Conservation (phyloP, 1,140 invertebrate genomes). For the Lutraria rhynchaena region DNA sequence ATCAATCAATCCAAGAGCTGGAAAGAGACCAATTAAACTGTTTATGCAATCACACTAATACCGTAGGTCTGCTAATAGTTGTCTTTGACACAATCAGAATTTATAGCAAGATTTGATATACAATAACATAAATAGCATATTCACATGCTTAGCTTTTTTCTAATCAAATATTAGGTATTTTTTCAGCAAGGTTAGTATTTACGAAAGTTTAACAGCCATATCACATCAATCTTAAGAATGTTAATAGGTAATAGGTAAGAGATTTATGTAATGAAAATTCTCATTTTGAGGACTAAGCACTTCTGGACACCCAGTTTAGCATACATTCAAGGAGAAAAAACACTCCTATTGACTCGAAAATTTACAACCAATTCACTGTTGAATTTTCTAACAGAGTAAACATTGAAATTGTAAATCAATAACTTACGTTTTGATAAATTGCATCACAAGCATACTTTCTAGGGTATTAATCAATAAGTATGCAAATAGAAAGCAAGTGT, state of each 20-base stretch:
- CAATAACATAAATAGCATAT: too few relatives aligned
- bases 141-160: too few relatives aligned
- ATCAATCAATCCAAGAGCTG: too few relatives aligned
- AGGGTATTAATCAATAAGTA: not conserved
- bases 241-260: not conserved
- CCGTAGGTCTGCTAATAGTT: too few relatives aligned
- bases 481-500: too few relatives aligned
- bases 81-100: too few relatives aligned
- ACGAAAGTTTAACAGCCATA: not conserved
- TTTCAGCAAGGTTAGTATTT: too few relatives aligned
- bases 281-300: not conserved
- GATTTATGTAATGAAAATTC: not conserved
- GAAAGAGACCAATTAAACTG: too few relatives aligned
- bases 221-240: not conserved
- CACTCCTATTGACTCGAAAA: not conserved
- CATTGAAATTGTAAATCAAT: slow-evolving; percentile 8
- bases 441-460: not conserved
- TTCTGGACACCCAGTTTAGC: not conserved
- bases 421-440: slow-evolving; percentile 12
- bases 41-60: too few relatives aligned
- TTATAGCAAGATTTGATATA: too few relatives aligned
- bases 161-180: too few relatives aligned
- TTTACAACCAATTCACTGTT: not conserved
- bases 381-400: not conserved
- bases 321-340: not conserved